Conservation (phyloP, 2,797 vertebrate species). For the Octomys mimax region DNA sequence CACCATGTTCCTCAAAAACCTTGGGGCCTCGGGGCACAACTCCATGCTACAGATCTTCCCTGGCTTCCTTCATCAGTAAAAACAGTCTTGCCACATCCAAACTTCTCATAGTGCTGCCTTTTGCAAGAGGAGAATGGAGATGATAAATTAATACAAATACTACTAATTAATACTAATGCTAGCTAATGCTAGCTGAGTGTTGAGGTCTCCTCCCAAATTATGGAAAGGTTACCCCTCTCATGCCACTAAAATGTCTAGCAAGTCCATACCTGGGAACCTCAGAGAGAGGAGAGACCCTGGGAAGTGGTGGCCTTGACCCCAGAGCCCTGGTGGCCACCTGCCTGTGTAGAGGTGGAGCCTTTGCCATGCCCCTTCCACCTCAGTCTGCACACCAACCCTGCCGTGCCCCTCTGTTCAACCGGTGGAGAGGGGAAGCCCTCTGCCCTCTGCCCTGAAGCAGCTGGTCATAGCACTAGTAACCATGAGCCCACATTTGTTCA, state of each 20-base stretch:
- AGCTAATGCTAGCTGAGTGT: not conserved
- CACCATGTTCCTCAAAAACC: not conserved
- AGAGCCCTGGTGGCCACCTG: no score
- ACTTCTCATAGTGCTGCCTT: not conserved
- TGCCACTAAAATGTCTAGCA: not conserved
- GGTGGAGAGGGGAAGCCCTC: not conserved
- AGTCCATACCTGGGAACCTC: not conserved
- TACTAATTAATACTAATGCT: not conserved
- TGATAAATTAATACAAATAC: not conserved
- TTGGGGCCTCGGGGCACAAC: not conserved
- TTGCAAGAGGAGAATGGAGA: not conserved
- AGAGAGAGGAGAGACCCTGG: not conserved
- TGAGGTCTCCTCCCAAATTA: not conserved
- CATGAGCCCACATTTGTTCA: not conserved
- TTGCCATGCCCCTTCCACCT: not conserved
- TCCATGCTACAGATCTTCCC: not conserved
- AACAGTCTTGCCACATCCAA: not conserved
- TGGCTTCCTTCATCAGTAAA: not conserved
- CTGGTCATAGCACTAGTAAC: not conserved
- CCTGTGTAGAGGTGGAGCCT: not conserved
- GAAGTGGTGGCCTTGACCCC: not conserved
- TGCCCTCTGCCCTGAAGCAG: not conserved
- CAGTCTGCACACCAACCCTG: not conserved
- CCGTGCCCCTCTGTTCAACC: not conserved
- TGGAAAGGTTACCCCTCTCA: not conserved